phyloP scores from a whole-genome alignment of 2,797 vertebrate species.

The Pangasius macronema region DNA sequence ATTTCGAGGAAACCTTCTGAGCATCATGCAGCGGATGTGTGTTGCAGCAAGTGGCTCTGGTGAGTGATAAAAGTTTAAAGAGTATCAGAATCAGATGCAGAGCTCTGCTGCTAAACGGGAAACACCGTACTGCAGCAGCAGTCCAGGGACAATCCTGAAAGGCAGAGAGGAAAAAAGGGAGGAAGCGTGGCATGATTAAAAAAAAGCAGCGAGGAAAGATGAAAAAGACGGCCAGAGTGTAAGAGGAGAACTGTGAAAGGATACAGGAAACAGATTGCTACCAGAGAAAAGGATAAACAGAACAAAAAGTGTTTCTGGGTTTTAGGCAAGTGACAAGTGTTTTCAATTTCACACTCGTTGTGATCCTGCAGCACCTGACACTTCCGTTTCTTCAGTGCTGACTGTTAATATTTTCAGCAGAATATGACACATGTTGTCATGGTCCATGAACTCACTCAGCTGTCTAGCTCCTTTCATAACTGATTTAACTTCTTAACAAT shows the following conservation, averaged over 20 bases:
- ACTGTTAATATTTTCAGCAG: neutral
- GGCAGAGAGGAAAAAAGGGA: neutral
- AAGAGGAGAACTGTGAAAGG: neutral
- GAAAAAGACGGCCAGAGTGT: neutral
- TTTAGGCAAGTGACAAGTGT: neutral
- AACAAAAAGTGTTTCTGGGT: neutral
- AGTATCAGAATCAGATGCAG: neutral
- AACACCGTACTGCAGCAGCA: neutral
- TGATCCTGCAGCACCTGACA: neutral
- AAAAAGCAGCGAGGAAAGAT: neutral
- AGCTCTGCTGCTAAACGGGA: neutral
- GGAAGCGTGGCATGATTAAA: neutral
- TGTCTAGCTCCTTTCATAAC: neutral
- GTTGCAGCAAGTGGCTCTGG: neutral
- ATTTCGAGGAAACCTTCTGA: neutral
- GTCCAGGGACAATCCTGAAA: neutral
- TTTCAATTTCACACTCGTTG: neutral
- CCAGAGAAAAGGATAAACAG: neutral
- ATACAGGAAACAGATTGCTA: neutral
- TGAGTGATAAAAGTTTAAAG: conserved; percentile 8
- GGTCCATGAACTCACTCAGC: neutral
- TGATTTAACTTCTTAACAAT: neutral
- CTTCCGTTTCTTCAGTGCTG: conserved; percentile 2
- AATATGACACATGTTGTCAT: neutral
- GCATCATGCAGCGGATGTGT: neutral